Evolutionary conservation across 2,888 invertebrate genomes (phyloP), one percentile per base, ranked within the genome.

Genomic region (Scrobipalpa atriplicella): DNA sequence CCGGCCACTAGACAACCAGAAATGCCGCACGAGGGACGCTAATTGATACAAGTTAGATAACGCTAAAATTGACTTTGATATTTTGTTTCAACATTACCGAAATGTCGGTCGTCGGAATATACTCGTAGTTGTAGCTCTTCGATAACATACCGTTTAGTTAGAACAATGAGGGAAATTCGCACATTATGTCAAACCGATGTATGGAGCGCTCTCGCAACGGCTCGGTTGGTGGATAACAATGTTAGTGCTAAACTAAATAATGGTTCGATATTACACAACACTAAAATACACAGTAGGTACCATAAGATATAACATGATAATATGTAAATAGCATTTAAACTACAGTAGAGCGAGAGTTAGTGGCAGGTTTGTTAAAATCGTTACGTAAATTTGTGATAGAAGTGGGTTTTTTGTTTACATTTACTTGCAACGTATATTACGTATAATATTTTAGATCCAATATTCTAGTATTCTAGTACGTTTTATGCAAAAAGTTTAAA

Each of bases 141-240:
- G 68, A 68, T 69, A 69, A 47, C 68, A 58, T 65, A 56, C 61
- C 21, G 66, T 61, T 38, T 66, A 51, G 64, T 38, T 11, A 70
- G 71, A 78, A 80, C 77, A 79, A 79, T 78, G 76, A 76, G 74
- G 71, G 73, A 76, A 79, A 75, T 78, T 80, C 81, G 72, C 81
- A 81, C 81, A 79, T 76, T 78, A 78, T 76, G 75, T 75, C 76
- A 74, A 70, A 67, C 68, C 66, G 43, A 56, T 66, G 65, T 58
- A 66, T 39, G 66, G 61, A 52, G 41, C 58, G 64, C 43, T 67
- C 51, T 67, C 67, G 65, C 67, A 64, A 64, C 64, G 16, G 38
- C 60, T 64, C 58, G 66, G 43, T 36, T 43, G 54, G 51, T 58
- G 66, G 58, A 64, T 65, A 62, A 67, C 56, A 67, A 67, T 47